These are phyloP conservation scores for Dugesia japonica DNA, from an alignment of 2,888 invertebrate species.

Conservation along the genomic window DNA sequence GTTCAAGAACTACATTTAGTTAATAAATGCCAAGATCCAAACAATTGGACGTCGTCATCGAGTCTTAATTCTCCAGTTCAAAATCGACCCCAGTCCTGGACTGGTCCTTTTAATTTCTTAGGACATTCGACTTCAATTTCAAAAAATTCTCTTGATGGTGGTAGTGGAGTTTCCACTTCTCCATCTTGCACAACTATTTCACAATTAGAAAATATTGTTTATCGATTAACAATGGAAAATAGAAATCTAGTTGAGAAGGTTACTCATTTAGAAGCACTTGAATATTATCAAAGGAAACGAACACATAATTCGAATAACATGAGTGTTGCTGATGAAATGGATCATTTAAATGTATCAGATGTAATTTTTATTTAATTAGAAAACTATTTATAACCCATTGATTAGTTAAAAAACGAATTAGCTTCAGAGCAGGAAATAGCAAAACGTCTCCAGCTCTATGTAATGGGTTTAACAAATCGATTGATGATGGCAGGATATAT, in stretches of 20 bases:
- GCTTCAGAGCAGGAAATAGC: conserved; percentile 8
- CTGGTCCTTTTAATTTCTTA: background rate
- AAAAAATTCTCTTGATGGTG: background rate
- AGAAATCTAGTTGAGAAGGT: background rate
- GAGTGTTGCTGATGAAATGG: conserved; percentile 1
- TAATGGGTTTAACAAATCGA: conserved; percentile 5
- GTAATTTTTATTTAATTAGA: background rate
- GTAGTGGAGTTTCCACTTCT: background rate
- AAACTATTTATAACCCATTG: background rate
- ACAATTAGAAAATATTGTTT: background rate
- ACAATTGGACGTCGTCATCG: conserved; percentile 1
- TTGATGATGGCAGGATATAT: background rate
- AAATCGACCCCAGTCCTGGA: background rate
- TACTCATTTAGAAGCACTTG: background rate
- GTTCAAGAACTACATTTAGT: background rate
- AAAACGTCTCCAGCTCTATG: background rate
- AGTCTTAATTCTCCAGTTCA: background rate
- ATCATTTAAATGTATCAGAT: conserved; percentile 3
- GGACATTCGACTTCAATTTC: background rate
- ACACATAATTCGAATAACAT: background rate
- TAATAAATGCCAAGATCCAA: background rate
- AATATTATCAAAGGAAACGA: conserved; percentile 11
- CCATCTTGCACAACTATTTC: conserved; percentile 7
- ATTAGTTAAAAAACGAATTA: conserved; percentile 1
- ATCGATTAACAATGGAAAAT: background rate